These are phyloP conservation scores for Ariopsis seemanni DNA, from an alignment of 2,113 vertebrate genomes.

Conservation along the genomic window DNA sequence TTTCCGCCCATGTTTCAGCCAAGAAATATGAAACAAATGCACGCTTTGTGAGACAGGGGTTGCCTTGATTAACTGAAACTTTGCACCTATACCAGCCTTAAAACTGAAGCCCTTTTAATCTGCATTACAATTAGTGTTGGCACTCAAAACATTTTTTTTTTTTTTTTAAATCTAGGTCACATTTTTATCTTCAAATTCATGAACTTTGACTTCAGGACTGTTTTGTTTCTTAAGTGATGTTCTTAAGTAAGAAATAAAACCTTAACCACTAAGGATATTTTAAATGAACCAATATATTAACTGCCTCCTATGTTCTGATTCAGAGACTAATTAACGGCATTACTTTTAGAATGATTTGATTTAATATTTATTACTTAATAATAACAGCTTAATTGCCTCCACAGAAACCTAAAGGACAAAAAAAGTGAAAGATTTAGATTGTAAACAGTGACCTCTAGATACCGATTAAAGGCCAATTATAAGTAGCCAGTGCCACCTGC, in stretches of 20 bases:
- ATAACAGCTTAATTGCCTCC: not conserved
- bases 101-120: slow-evolving; percentile 27
- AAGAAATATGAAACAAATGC: slow-evolving; percentile 59
- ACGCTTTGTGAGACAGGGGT: slow-evolving; percentile 53
- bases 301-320: not conserved
- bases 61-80: slow-evolving; percentile 55
- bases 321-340: not conserved
- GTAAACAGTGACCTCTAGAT: not conserved
- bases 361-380: too few relatives aligned
- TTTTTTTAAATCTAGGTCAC: not conserved
- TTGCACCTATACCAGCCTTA: slow-evolving; percentile 36
- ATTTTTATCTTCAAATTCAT: not conserved
- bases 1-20: slow-evolving; percentile 53
- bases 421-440: not conserved
- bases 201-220: not conserved
- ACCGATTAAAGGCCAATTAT: not conserved
- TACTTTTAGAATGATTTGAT: not conserved
- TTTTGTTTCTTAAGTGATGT: not conserved
- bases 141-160: not conserved
- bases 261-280: not conserved
- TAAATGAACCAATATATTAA: not conserved
- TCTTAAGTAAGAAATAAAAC: not conserved
- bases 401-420: not conserved
- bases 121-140: not conserved
- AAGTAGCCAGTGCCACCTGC: slow-evolving; percentile 22